Evolutionary conservation across 2,113 vertebrate genomes (phyloP).

Genomic region (Bambusicola thoracicus): DNA sequence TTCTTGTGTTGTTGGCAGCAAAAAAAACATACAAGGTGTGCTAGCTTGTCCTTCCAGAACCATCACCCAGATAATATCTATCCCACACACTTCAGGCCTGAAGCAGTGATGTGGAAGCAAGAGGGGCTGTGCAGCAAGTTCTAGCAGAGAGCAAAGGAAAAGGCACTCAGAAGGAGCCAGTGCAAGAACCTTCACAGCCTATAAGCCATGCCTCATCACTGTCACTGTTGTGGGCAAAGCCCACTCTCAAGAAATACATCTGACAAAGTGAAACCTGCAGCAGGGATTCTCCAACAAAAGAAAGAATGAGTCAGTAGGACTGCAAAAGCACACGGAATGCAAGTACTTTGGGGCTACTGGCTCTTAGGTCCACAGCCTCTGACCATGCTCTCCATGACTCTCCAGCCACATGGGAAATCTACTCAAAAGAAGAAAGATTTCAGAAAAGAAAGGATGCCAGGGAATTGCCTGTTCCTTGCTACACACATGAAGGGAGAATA

Average conservation of each 20-base stretch:
- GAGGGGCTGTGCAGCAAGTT: not conserved
- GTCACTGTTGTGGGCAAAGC: not conserved
- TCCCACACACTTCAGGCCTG: not conserved
- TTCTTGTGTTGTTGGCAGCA: not conserved
- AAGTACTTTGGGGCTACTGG: not conserved
- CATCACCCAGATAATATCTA: slow-evolving; percentile 8
- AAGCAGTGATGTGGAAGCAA: not conserved
- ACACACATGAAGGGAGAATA: not conserved
- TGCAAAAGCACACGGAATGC: not conserved
- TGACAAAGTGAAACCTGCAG: not conserved
- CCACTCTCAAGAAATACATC: not conserved
- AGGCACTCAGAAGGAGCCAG: not conserved
- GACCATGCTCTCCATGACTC: not conserved
- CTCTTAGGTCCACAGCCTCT: not conserved
- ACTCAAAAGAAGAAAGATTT: not conserved
- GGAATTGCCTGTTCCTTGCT: slow-evolving; percentile 3
- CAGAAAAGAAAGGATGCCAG: not conserved
- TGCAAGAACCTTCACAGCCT: not conserved
- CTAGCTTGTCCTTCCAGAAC: slow-evolving; percentile 37
- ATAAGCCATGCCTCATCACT: rapidly evolving
- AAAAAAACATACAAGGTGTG: not conserved
- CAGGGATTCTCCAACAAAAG: not conserved
- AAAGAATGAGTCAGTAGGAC: not conserved
- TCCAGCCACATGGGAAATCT: not conserved
- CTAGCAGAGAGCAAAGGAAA: not conserved